Evolutionary conservation across 2,113 vertebrate genomes (phyloP), one percentile per base, ranked within the genome.

Genomic region (Oncorhynchus keta): DNA sequence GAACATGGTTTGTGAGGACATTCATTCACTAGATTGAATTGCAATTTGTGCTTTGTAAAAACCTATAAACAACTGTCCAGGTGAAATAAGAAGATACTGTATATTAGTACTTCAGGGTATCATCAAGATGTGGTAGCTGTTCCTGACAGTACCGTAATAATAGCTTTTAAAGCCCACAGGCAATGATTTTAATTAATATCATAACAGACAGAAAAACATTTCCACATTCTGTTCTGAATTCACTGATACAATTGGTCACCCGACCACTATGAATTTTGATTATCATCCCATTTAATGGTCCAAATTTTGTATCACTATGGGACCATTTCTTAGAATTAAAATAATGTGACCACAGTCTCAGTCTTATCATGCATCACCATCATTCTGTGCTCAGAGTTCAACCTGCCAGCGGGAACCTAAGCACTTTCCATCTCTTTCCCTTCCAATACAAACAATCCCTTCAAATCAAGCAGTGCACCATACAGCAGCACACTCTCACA

Each of bases 321-420:
- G 59, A 62, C 18, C 0, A 62, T 62, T 7, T 62, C 1, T 22
- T 20, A 11, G 5, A 62, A 62, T 62, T 0, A 51, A 62, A 5
- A 7, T 62, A 3, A 24, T n/a, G 59, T 16, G 7, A n/a, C n/a
- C 18, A 55, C 51, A 62, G 59, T 62, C 59, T 8, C 59, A 62
- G n/a, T 62, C 20, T 22, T n/a, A 8, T 22, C 59, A 62, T 55
- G 51, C 3, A 5, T 62, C 59, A n/a, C 59, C 7, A 9, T 9
- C 59, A 8, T 16, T 57, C 18, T 62, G 59, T 62, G 7, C 59
- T n/a, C 2, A 16, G 59, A 74, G 62, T 83, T 80, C 80, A 76
- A 85, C 84, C 85, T 76, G 81, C 77, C 70, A 73, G 72, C 8
- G 11, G 64, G 72, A 84, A 76, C 76, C 30, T 83, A 84, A 70